These are phyloP conservation scores for Pipistrellus kuhlii DNA, from an alignment of 2,797 vertebrate genomes.

Conservation along the genomic window DNA sequence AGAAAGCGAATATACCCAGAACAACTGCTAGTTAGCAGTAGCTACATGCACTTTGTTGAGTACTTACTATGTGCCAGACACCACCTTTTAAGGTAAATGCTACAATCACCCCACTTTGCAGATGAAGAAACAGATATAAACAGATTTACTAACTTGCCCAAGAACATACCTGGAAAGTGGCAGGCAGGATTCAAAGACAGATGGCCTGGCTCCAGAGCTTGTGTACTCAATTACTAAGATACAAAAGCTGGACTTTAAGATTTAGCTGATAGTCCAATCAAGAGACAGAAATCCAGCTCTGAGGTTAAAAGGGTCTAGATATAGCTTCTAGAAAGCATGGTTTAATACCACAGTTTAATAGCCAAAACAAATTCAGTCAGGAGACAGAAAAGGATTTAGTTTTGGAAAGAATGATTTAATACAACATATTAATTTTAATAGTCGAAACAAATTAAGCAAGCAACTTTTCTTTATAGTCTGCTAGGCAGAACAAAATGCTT, in stretches of 20 bases:
- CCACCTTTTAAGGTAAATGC: slow-evolving; percentile 1
- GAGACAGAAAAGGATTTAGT: slow-evolving; percentile 21
- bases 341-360: not conserved
- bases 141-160: slow-evolving; percentile 24
- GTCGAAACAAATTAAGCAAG: slow-evolving; percentile 53
- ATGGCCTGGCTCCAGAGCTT: not conserved
- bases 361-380: slow-evolving; percentile 24
- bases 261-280: slow-evolving; percentile 20
- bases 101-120: slow-evolving; percentile 12
- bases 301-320: slow-evolving; percentile 25
- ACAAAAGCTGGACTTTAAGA: slow-evolving; percentile 13
- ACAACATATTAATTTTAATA: not conserved
- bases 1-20: not conserved
- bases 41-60: not conserved
- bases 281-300: slow-evolving; percentile 38
- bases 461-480: slow-evolving; percentile 26
- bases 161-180: slow-evolving; percentile 11
- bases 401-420: slow-evolving; percentile 48
- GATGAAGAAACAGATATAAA: slow-evolving; percentile 31
- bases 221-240: slow-evolving; percentile 18
- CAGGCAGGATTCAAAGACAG: slow-evolving; percentile 43
- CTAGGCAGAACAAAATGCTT: not conserved
- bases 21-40: not conserved
- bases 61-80: not conserved
- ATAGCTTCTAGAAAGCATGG: not conserved